These are phyloP conservation scores for Scaptomyza caliginosa DNA, from an alignment of 2,888 invertebrate genomes.

Conservation along the genomic window DNA sequence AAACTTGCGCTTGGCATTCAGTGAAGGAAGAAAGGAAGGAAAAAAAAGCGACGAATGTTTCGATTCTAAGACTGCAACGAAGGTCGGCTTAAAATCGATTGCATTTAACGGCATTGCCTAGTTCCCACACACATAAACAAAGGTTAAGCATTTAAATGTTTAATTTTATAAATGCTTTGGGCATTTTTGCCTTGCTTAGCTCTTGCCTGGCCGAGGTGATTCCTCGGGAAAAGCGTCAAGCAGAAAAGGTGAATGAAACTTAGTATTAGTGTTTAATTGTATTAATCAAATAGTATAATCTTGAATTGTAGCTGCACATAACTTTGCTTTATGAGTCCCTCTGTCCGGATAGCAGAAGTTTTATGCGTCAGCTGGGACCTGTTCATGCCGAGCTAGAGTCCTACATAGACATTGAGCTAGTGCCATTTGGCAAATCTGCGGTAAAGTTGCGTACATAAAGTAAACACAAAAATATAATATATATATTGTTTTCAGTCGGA, in stretches of 20 bases:
- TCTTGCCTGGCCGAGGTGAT: conserved; percentile 31
- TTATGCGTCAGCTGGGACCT: conserved; percentile 86
- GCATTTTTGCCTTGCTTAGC: conserved; percentile 34
- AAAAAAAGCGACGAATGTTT: conserved; percentile 14
- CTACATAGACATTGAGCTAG: conserved; percentile 85
- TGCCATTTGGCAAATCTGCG: conserved; percentile 88
- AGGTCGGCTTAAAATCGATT: conserved; percentile 64
- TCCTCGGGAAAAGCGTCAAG: conserved; percentile 40
- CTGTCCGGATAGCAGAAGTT: conserved; percentile 87
- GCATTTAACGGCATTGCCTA: conserved; percentile 5
- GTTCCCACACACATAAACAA: neutral
- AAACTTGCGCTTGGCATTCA: conserved; percentile 47
- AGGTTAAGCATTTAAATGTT: conserved; percentile 29
- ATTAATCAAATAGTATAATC: neutral
- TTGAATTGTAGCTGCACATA: conserved; percentile 84
- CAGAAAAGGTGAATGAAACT: conserved; percentile 39
- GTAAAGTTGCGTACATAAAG: conserved; percentile 82
- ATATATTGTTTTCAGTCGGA: conserved; percentile 63
- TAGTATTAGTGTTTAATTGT: too few species aligned
- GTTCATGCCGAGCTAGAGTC: conserved; percentile 85
- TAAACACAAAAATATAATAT: neutral
- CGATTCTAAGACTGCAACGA: conserved; percentile 45
- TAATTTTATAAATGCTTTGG: conserved; percentile 25
- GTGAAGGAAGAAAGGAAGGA: conserved; percentile 25
- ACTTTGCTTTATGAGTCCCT: conserved; percentile 87